phyloP scores from a whole-genome alignment of 2,888 invertebrate species.

The Drosophila silvestris region DNA sequence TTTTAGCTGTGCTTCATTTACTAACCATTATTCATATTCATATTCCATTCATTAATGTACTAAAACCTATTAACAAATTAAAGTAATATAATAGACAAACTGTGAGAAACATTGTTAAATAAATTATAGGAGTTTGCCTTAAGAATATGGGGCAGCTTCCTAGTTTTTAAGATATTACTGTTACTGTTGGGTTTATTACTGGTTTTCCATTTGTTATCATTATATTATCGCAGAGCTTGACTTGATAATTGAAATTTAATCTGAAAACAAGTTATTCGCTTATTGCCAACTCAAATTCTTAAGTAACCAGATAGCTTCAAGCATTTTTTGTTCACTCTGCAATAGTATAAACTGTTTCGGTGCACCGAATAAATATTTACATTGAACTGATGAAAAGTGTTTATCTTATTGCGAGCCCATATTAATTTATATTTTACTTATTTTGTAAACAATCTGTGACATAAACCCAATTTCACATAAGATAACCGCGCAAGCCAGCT shows the following conservation, averaged over 20 bases:
- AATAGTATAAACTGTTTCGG: background rate
- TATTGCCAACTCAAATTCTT: background rate
- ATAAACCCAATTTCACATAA: conserved; percentile 60
- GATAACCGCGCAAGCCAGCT: conserved; percentile 84
- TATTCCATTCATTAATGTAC: background rate
- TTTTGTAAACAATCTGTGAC: conserved; percentile 47
- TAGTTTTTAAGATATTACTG: background rate
- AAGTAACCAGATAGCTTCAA: background rate
- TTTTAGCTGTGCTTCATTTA: background rate
- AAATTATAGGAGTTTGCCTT: background rate
- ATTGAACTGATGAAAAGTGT: conserved; percentile 10
- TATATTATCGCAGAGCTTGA: conserved; percentile 6
- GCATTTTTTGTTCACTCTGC: background rate
- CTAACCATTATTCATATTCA: background rate
- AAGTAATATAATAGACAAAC: background rate
- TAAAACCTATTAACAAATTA: background rate
- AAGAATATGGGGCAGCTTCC: background rate
- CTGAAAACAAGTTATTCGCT: conserved; percentile 6
- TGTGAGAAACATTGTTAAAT: background rate
- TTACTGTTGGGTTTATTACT: background rate
- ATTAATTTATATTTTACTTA: conserved; percentile 28
- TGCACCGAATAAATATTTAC: conserved; percentile 30
- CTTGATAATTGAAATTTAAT: conserved; percentile 15
- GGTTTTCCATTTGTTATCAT: background rate
- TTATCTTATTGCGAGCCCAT: conserved; percentile 10